Evolutionary conservation across 2,888 invertebrate species (phyloP), one percentile per base, ranked within the genome.

Genomic region (Perizoma flavofasciatum): DNA sequence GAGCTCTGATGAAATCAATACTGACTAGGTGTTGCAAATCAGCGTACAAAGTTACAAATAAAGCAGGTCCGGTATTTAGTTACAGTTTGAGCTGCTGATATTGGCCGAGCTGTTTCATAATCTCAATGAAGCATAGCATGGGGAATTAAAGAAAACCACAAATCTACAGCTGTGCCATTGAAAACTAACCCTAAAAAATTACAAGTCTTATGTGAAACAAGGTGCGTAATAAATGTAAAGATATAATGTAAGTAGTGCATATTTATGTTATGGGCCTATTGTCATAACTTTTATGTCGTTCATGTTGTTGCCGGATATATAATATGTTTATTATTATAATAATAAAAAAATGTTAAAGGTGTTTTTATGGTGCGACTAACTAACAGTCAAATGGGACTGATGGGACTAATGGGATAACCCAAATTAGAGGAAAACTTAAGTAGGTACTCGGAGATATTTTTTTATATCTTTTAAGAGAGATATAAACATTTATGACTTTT

Each of bases 61-160:
- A 65, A 61, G 61, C 63, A 67, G 66, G 44, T 34, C 45, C 39
- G 54, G 58, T 65, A 58, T 72, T 70, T 68, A 59, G 67, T 72
- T 68, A 68, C 67, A 65, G 55, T 43, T 62, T 66, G 70, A 71
- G 70, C 75, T 75, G 22, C 22, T 22, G 22, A 22, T 22, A 49
- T 55, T 44, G 43, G 32, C 65, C 58, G 43, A 58, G 63, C 63
- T 55, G 64, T 86, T 84, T 83, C 79, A 67, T 77, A 83, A 84
- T 72, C 67, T 62, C 77, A 73, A 65, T 71, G 68, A 72, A 70
- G 72, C 72, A 66, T 67, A 68, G 69, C 72, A 61, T 55, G 44
- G 37, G n/a, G 33, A 63, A 57, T 59, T 44, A 66, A 60, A 66
- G 53, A 57, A 69, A 69, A 22, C 47, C 35, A 35, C 35, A 10